Evolutionary conservation across 2,888 invertebrate species (phyloP), one percentile per base, ranked within the genome.

Genomic region (Ephialtes manifestator): DNA sequence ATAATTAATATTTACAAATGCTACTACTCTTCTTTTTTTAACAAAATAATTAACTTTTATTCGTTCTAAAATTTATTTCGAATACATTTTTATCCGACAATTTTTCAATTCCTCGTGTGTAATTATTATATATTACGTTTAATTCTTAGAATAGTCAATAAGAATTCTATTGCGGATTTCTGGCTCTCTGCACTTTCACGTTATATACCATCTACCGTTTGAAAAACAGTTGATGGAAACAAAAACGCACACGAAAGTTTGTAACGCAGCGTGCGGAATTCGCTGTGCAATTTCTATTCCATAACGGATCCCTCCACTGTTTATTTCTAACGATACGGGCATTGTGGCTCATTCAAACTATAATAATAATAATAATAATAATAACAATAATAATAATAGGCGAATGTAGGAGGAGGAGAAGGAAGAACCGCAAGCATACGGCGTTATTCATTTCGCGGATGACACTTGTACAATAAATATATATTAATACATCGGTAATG

Each of bases 201-300:
- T 63, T 51, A 65, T 24, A 77, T 58, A 20, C 46, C 39, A 4
- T 46, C 28, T 60, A 28, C 18, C 18, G 11, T 1, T 20, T 71
- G 51, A 53, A 20, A 71, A 58, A 39, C 35, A 13, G 55, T 48
- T 71, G 67, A 71, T 76, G 55, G 76, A 74, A 76, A 81, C 60
- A 84, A 84, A 84, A 84, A 84, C 65, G 58, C 60, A 81, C 46
- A 39, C 55, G 48, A 15, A 68, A n/a, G 63, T 55, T 53, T 53
- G 68, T 63, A 77, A 81, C 72, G 39, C 48, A 24, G 58, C 60
- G 43, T 35, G 65, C 53, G 65, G 84, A 84, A 84, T 84, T 81
- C 75, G 77, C 84, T 58, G 51, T 72, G 84, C 60, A 81, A 81
- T 81, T 84, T 84, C 71, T 77, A 68, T 81, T 81, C 84, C 84